A percentile compares a stretch with the other conserved stretches of the same genome.
These are phyloP conservation scores for Diarsia brunnea DNA, from an alignment of 2,888 invertebrate genomes.

Conservation along the genomic window DNA sequence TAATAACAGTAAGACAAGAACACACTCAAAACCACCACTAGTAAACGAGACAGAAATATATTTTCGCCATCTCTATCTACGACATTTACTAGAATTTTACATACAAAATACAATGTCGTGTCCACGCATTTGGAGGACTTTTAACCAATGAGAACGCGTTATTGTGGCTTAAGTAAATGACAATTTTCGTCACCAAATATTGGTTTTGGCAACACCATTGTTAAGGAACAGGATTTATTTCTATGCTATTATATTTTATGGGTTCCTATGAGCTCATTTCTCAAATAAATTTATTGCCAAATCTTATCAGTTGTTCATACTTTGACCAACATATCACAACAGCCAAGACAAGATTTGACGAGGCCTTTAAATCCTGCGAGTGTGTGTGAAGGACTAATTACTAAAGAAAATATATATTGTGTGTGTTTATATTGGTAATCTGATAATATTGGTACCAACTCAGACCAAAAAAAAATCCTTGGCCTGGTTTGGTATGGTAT, in stretches of 20 bases:
- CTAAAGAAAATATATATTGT: background rate
- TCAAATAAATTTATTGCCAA: background rate
- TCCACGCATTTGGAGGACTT: background rate
- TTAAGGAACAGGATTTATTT: slow-evolving; percentile 1
- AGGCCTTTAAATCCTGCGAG: background rate
- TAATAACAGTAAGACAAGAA: background rate
- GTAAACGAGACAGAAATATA: background rate
- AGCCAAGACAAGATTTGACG: background rate
- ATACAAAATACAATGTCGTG: background rate
- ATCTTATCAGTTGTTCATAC: background rate
- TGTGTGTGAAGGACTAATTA: background rate
- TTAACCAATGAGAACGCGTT: slow-evolving; percentile 11
- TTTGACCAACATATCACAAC: background rate
- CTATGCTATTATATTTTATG: background rate
- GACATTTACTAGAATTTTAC: no score
- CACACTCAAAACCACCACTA: background rate
- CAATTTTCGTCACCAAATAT: background rate
- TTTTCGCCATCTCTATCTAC: background rate
- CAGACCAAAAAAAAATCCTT: no score
- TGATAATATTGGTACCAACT: slow-evolving; percentile 6
- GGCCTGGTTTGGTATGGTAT: no score
- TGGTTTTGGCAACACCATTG: background rate
- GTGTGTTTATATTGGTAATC: no score
- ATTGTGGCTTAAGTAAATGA: background rate
- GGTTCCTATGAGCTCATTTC: background rate